Conservation (phyloP, 2,797 vertebrate genomes). For the Bradypodion pumilum region DNA sequence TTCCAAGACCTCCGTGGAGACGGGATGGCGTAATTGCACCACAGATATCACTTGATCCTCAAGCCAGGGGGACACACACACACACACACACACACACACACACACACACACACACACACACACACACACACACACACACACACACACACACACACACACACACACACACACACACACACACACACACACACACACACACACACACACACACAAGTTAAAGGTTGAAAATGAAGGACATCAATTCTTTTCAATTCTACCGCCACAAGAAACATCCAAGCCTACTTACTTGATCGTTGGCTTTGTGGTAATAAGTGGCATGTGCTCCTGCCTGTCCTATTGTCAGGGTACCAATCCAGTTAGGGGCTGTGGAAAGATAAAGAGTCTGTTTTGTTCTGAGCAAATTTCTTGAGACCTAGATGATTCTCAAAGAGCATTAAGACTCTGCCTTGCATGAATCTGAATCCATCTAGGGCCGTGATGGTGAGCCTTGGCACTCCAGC, state of each 20-base stretch:
- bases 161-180: no score
- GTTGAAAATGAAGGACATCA: background rate
- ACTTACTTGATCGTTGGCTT: conserved; percentile 90
- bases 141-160: no score
- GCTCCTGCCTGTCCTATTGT: conserved; percentile 87
- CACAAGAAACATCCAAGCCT: no score
- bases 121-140: no score
- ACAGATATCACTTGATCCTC: background rate
- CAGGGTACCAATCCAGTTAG: conserved; percentile 87
- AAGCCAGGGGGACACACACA: no score
- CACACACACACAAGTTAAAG: no score
- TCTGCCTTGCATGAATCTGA: background rate
- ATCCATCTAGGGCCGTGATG: background rate
- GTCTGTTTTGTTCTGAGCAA: background rate
- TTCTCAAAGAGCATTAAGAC: background rate
- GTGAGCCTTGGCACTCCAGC: no score
- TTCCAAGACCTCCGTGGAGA: no score
- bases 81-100: no score
- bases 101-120: no score
- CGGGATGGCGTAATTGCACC: no score
- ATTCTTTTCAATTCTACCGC: background rate
- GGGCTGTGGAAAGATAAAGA: conserved; percentile 60
- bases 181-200: no score
- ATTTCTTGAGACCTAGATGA: accelerated
- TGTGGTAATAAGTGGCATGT: conserved; percentile 93